Percentiles rank a stretch among this genome's conserved stretches.
phyloP scores from a whole-genome alignment of 2,797 vertebrate species.

The Ispidina lecontei region DNA sequence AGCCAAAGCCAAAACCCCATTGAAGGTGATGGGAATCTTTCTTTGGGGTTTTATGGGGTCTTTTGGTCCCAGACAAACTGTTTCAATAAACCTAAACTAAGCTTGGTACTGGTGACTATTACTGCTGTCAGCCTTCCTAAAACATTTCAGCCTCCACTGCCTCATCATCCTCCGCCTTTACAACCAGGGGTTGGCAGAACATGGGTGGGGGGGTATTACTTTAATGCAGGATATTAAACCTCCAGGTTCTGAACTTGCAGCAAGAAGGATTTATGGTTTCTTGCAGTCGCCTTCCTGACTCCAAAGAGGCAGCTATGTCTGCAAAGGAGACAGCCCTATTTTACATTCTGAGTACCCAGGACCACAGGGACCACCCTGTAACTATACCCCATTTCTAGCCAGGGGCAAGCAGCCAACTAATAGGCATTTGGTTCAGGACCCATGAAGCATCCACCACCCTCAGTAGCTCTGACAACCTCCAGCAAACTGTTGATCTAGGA shows the following conservation, averaged over 20 bases:
- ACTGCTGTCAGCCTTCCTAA: background rate
- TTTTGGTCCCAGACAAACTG: background rate
- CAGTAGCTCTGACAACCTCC: background rate
- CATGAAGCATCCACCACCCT: background rate
- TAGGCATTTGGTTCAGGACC: background rate
- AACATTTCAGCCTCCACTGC: background rate
- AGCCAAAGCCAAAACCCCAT: background rate
- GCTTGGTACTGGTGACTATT: background rate
- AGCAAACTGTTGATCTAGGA: background rate
- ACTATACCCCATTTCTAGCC: background rate
- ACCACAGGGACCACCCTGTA: background rate
- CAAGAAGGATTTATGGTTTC: background rate
- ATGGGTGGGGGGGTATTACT: background rate
- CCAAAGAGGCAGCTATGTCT: background rate
- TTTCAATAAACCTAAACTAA: background rate
- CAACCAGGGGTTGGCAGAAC: background rate
- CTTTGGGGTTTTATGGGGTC: background rate
- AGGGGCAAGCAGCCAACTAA: background rate
- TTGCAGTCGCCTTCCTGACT: background rate
- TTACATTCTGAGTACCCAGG: background rate
- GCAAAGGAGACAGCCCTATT: background rate
- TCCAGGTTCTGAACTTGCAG: background rate
- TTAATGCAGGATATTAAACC: background rate
- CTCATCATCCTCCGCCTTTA: background rate
- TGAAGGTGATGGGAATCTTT: background rate